A percentile compares a stretch with the other conserved stretches of the same genome.
phyloP scores from a whole-genome alignment of 2,797 vertebrate species.

The Limosa lapponica region DNA sequence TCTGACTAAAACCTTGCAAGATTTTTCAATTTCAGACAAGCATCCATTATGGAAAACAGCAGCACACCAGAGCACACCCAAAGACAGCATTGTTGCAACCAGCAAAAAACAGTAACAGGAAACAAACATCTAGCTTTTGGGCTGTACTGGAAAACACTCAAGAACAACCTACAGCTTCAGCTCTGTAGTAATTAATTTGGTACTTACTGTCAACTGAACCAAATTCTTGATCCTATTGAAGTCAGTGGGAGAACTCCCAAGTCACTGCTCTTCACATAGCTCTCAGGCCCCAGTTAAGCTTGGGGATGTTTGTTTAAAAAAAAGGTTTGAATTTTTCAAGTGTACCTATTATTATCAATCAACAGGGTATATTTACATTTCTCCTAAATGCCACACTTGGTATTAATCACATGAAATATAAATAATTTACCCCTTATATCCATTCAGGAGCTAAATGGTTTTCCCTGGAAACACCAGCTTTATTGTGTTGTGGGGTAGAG shows the following conservation, averaged over 20 bases:
- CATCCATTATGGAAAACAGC: not conserved
- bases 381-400: not conserved
- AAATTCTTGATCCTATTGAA: not conserved
- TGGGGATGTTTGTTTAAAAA: not conserved
- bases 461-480: not conserved
- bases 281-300: not conserved
- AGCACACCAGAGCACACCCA: not conserved
- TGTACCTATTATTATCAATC: not conserved
- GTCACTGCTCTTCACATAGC: not conserved
- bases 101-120: not conserved
- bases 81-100: not conserved
- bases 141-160: not conserved
- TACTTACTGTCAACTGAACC: not conserved
- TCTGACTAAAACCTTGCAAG: not conserved
- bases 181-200: not conserved
- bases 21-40: not conserved
- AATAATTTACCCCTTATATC: not conserved
- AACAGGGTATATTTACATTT: not conserved
- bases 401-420: not conserved
- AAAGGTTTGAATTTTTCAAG: not conserved
- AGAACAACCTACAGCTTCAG: not conserved
- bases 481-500: not conserved
- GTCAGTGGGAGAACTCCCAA: not conserved
- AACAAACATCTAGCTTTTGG: not conserved
- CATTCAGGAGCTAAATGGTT: not conserved